Percentiles rank a stretch among this genome's conserved stretches.
These are phyloP conservation scores for Himalopsyche anomala DNA, from an alignment of 2,888 invertebrate genomes.

Conservation along the genomic window DNA sequence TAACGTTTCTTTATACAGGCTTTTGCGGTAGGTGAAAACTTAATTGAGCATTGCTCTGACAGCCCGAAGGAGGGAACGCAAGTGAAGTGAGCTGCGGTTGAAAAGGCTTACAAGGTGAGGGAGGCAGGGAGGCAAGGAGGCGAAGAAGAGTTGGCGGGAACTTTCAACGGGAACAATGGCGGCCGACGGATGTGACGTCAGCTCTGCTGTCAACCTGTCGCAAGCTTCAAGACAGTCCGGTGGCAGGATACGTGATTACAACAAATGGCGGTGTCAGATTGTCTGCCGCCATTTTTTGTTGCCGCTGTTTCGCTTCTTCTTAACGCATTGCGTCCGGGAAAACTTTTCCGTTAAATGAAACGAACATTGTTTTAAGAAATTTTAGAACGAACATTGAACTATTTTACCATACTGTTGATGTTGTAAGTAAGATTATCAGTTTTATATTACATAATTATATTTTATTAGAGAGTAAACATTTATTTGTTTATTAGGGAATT, in stretches of 20 bases:
- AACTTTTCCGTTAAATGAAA: no score
- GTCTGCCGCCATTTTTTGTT: conserved; percentile 21
- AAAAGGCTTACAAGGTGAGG: conserved; percentile 29
- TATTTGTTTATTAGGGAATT: no score
- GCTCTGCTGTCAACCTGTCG: conserved; percentile 44
- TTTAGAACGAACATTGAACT: no score
- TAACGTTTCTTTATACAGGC: neutral
- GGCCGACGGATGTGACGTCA: conserved; percentile 69
- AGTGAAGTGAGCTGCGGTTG: conserved; percentile 50
- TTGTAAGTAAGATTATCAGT: no score
- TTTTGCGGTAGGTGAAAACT: conserved; percentile 48
- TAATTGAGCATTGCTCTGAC: conserved; percentile 43
- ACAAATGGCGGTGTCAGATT: conserved; percentile 34
- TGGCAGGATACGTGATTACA: conserved; percentile 39
- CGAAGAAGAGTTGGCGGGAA: conserved; percentile 52
- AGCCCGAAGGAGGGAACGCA: conserved; percentile 53
- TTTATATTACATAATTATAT: no score
- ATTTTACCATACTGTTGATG: no score
- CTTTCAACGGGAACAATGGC: conserved; percentile 65
- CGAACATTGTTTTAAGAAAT: no score
- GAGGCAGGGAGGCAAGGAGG: conserved; percentile 43
- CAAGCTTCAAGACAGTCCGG: conserved; percentile 43
- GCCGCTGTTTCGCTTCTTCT: conserved; percentile 25
- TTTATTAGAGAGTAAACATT: no score
- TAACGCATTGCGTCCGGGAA: conserved; percentile 13